Evolutionary conservation across 1,140 invertebrate genomes (phyloP).

Genomic region (Sminthurides bifidus): DNA sequence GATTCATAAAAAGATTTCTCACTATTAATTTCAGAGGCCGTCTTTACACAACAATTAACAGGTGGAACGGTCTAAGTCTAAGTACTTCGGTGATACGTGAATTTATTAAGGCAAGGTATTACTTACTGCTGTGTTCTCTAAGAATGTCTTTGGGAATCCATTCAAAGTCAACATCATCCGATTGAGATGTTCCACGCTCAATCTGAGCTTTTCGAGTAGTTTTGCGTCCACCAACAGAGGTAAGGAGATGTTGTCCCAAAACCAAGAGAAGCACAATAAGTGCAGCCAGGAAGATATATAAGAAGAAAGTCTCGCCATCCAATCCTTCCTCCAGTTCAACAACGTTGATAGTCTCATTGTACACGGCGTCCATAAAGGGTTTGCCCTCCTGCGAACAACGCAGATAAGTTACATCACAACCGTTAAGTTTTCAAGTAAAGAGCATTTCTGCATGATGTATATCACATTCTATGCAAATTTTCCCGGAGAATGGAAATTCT

Average conservation of each 20-base stretch:
- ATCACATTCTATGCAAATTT: neutral
- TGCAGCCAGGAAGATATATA: constrained; percentile 87
- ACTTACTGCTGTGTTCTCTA: constrained; percentile 58
- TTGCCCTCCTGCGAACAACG: constrained; percentile 51
- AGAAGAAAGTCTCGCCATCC: constrained; percentile 96
- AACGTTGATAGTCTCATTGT: constrained; percentile 97
- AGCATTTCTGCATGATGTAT: neutral
- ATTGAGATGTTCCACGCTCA: constrained; percentile 53
- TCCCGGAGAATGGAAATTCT: neutral
- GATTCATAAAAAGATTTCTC: too few species aligned
- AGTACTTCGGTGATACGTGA: too few species aligned
- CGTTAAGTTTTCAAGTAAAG: too few species aligned
- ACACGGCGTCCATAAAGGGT: constrained; percentile 76
- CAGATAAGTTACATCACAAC: too few species aligned
- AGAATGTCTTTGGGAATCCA: constrained; percentile 91
- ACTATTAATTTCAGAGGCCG: too few species aligned
- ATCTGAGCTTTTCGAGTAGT: constrained; percentile 42
- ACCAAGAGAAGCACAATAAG: constrained; percentile 76
- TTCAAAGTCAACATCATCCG: constrained; percentile 90
- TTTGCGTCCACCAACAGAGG: constrained; percentile 56
- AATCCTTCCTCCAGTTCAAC: constrained; percentile 92
- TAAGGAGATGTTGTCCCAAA: constrained; percentile 74
- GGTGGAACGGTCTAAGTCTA: too few species aligned
- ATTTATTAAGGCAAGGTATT: too few species aligned
- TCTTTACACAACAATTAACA: too few species aligned